phyloP scores from a whole-genome alignment of 2,113 vertebrate genomes.

The Sceloporus tristichus region DNA sequence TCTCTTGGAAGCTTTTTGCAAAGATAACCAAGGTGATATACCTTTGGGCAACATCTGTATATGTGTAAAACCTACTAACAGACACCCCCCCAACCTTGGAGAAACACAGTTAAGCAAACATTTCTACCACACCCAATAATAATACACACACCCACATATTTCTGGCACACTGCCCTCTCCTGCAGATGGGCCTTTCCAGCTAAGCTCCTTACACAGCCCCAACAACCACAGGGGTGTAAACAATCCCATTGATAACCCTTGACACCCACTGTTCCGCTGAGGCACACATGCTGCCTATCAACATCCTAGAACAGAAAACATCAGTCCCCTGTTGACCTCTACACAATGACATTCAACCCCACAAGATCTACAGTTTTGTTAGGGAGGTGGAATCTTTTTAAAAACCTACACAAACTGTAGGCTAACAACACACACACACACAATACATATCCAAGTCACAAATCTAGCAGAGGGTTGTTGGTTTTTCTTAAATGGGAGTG shows the following conservation, averaged over 20 bases:
- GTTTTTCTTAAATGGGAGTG: not conserved
- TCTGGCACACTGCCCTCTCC: not conserved
- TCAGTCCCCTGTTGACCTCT: constrained; percentile 16
- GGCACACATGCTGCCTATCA: not conserved
- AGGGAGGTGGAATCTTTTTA: not conserved
- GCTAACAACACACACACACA: not conserved
- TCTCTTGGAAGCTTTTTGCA: not conserved
- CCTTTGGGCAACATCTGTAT: not conserved
- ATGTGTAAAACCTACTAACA: not conserved
- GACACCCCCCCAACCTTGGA: not conserved
- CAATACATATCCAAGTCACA: not conserved
- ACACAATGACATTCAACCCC: constrained; percentile 13
- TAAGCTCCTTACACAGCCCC: not conserved
- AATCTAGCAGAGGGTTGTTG: not conserved
- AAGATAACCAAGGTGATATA: not conserved
- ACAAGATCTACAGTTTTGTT: not conserved
- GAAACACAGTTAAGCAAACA: not conserved
- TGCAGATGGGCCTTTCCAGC: not conserved
- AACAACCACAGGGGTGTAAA: not conserved
- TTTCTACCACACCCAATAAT: not conserved
- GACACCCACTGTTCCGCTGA: not conserved
- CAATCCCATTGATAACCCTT: constrained; percentile 6
- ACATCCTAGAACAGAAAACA: constrained; percentile 9
- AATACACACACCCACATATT: constrained; percentile 5
- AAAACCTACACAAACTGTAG: not conserved